A percentile compares a stretch with the other conserved stretches of the same genome.
phyloP scores from a whole-genome alignment of 2,113 vertebrate genomes.

The Phyllostomus discolor region DNA sequence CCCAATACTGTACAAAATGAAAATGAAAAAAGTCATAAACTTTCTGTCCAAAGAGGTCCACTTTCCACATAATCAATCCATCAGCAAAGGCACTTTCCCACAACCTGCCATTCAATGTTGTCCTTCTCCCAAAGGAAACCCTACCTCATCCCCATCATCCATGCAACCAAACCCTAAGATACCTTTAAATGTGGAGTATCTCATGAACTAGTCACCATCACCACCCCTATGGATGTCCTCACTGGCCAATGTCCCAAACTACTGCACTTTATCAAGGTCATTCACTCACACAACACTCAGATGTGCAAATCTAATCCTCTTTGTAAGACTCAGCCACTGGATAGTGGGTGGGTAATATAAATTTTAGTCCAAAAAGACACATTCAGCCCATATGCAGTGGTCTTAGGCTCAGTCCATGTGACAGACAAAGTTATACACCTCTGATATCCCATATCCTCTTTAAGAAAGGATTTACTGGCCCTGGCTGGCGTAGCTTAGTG shows the following conservation, averaged over 20 bases:
- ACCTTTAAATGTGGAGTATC: neutral
- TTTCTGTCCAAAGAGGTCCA: neutral
- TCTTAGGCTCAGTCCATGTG: neutral
- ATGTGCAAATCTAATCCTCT: neutral
- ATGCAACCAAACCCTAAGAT: neutral
- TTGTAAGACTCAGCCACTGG: neutral
- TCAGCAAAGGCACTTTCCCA: neutral
- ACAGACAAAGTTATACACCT: neutral
- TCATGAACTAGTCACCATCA: neutral
- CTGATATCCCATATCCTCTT: neutral
- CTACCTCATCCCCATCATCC: neutral
- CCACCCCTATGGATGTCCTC: neutral
- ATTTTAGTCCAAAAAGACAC: neutral
- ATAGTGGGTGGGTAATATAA: neutral
- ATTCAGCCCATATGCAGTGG: neutral
- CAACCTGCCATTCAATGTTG: neutral
- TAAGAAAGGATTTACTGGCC: neutral
- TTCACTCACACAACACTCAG: neutral
- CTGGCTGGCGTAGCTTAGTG: too few species aligned
- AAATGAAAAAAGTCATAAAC: neutral
- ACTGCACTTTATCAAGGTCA: neutral
- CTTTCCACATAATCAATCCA: neutral
- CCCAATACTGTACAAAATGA: neutral
- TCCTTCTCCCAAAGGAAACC: neutral
- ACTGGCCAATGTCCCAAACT: neutral